Evolutionary conservation across 2,797 vertebrate species (phyloP).

Genomic region (Lacerta bilineata): DNA sequence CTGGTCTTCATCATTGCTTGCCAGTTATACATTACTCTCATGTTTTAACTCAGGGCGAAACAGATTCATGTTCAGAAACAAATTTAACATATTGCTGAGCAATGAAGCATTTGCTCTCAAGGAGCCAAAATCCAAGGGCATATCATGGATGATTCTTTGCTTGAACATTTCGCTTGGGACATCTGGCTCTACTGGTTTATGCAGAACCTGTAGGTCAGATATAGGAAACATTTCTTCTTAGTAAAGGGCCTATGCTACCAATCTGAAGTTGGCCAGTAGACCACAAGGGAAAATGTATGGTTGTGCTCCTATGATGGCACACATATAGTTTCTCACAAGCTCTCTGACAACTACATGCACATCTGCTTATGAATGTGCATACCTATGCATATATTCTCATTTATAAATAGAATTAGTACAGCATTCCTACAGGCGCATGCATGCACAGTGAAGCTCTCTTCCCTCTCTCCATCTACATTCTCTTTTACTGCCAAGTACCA

Average conservation of each 20-base stretch:
- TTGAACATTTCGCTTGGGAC: background rate
- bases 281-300: background rate
- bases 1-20: background rate
- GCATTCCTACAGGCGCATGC: background rate
- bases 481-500: background rate
- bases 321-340: background rate
- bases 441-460: background rate
- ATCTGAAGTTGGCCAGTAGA: background rate
- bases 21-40: rapidly evolving
- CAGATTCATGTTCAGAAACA: background rate
- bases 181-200: rapidly evolving
- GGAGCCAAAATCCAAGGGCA: background rate
- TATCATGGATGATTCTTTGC: background rate
- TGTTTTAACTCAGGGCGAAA: background rate
- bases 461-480: background rate
- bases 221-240: background rate
- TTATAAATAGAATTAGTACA: background rate
- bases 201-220: background rate
- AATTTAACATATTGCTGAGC: background rate
- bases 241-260: background rate
- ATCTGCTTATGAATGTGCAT: too few species aligned
- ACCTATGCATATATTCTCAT: background rate
- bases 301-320: background rate
- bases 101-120: background rate
- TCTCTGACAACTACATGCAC: background rate